Evolutionary conservation across 2,888 invertebrate genomes (phyloP).

Genomic region (Trypoxylon attenuatum): DNA sequence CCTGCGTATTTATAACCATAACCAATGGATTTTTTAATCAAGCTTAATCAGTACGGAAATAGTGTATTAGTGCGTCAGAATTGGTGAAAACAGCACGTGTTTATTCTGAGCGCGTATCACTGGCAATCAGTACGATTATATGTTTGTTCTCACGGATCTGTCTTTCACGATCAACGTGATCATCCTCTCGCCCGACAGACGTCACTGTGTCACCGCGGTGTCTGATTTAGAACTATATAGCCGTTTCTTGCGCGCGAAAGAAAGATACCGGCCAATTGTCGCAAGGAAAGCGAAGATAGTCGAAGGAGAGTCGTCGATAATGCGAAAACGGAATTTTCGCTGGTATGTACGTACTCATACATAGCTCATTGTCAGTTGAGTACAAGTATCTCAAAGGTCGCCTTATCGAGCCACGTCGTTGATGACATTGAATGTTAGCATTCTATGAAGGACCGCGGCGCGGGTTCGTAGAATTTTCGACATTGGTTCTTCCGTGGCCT

Average conservation of each 20-base stretch:
- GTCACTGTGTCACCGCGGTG: neutral
- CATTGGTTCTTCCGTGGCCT: no score
- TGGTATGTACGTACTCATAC: no score
- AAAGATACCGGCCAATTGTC: neutral
- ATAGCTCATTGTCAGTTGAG: no score
- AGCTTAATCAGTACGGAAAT: constrained; percentile 27
- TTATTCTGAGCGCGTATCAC: constrained; percentile 35
- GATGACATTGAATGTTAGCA: neutral
- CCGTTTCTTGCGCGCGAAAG: constrained; percentile 15
- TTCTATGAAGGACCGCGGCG: no score
- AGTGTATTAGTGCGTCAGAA: constrained; percentile 35
- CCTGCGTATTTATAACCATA: neutral
- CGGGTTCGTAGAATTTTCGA: no score
- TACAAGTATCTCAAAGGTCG: neutral
- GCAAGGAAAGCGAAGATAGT: neutral
- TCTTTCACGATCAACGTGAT: constrained; percentile 49
- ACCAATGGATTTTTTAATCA: neutral
- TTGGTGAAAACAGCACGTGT: constrained; percentile 55
- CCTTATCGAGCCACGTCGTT: neutral
- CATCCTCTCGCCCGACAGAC: constrained; percentile 10
- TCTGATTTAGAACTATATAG: constrained; percentile 17
- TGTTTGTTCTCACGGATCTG: constrained; percentile 44
- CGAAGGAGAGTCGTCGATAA: neutral
- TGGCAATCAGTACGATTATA: constrained; percentile 41
- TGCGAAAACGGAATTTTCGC: neutral